Conservation (phyloP, 2,113 vertebrate species). For the Panthera tigris region DNA sequence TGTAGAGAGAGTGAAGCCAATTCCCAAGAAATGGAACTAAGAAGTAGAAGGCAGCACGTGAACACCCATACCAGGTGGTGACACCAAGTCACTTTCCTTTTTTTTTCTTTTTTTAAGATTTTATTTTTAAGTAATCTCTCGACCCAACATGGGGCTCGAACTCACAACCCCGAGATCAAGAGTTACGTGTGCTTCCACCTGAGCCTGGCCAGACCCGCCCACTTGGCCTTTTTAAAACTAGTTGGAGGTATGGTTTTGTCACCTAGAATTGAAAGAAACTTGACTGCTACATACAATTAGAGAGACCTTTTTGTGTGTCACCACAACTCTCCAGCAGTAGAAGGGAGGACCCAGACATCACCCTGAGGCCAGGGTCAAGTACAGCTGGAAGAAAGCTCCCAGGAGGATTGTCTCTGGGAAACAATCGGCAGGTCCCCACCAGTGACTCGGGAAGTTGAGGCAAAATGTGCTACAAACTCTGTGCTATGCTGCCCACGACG, state of each 20-base stretch:
- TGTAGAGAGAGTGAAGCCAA: not conserved
- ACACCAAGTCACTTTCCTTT: not conserved
- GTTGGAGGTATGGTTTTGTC: not conserved
- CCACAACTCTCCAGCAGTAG: not conserved
- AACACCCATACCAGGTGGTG: not conserved
- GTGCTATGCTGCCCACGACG: fast-evolving
- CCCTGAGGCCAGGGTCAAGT: not conserved
- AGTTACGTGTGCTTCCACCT: not conserved
- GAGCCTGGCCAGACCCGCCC: not conserved
- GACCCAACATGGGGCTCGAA: not conserved
- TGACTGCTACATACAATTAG: not conserved
- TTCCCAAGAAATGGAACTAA: not conserved
- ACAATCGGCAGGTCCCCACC: not conserved
- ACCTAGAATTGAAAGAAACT: not conserved
- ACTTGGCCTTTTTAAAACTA: not conserved
- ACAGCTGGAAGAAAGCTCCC: not conserved
- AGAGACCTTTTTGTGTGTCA: not conserved
- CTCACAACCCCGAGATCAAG: not conserved
- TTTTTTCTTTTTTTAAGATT: not conserved
- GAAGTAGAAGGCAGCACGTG: not conserved
- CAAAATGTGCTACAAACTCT: not conserved
- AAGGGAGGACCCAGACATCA: not conserved
- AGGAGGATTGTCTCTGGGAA: not conserved
- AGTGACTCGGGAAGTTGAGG: not conserved
- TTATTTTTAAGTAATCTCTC: not conserved